Conservation (phyloP, 2,113 vertebrate species). For the Oreocharis arfaki region DNA sequence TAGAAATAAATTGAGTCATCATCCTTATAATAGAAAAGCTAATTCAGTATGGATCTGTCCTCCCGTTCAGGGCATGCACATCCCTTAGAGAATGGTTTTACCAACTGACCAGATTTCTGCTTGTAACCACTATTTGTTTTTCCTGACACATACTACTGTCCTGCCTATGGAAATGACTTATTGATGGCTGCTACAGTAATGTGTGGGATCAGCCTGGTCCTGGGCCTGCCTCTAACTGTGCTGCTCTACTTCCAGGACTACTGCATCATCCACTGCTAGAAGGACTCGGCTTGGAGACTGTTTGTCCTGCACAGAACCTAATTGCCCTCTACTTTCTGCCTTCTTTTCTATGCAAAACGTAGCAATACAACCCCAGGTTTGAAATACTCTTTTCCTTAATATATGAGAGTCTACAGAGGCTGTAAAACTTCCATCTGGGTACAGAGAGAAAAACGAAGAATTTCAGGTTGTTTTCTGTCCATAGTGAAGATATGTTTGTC, state of each 20-base stretch:
- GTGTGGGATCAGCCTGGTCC: constrained; percentile 45
- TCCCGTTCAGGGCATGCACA: neutral
- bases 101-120: neutral
- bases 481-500: neutral
- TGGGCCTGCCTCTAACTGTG: constrained; percentile 12
- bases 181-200: constrained; percentile 42
- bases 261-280: neutral
- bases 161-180: constrained; percentile 21
- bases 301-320: neutral
- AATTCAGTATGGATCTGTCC: constrained; percentile 23
- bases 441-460: neutral
- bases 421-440: neutral
- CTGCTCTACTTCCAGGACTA: constrained; percentile 49
- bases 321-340: neutral
- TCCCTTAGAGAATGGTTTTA: neutral
- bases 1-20: constrained; percentile 18
- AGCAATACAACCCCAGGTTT: neutral
- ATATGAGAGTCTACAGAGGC: neutral
- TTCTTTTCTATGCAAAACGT: neutral
- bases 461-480: neutral
- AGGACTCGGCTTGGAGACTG: neutral
- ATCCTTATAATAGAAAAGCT: constrained; percentile 14
- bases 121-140: neutral
- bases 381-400: neutral
- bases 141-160: constrained; percentile 17